Evolutionary conservation across 2,888 invertebrate genomes (phyloP).

Genomic region (Marasmarcha lunaedactyla): DNA sequence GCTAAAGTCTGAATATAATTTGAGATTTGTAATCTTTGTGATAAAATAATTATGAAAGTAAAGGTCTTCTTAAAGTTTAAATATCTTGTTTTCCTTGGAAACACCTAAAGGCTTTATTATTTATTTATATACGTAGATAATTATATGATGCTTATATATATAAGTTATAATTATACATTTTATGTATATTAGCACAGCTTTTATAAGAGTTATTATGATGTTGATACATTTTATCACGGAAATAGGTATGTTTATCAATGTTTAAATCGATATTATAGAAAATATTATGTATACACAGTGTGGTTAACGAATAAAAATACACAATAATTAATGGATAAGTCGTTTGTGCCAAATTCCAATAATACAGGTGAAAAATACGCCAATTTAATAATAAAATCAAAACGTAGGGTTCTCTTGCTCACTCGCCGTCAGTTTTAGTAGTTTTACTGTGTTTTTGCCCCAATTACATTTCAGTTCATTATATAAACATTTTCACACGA

Average conservation of each 20-base stretch:
- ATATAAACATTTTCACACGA: too few species aligned
- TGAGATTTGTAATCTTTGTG: constrained; percentile 59
- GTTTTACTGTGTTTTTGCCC: too few species aligned
- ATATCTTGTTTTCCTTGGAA: constrained; percentile 10
- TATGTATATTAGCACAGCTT: constrained; percentile 40
- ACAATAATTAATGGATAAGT: constrained; percentile 20
- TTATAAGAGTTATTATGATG: constrained; percentile 22
- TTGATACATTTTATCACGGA: constrained; percentile 26
- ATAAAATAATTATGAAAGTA: constrained; percentile 23
- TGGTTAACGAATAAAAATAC: too few species aligned
- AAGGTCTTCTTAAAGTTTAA: not conserved
- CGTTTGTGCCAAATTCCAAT: constrained; percentile 48
- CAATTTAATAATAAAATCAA: constrained; percentile 27
- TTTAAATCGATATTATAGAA: constrained; percentile 15
- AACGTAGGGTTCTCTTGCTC: too few species aligned
- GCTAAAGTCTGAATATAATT: constrained; percentile 45
- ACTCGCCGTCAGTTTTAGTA: too few species aligned
- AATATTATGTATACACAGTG: not conserved
- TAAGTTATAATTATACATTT: constrained; percentile 21
- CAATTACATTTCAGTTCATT: too few species aligned
- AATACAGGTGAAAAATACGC: constrained; percentile 46
- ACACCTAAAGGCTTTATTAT: constrained; percentile 23
- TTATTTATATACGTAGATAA: constrained; percentile 21
- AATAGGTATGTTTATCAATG: constrained; percentile 32
- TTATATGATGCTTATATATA: constrained; percentile 14